Evolutionary conservation across 2,797 vertebrate species (phyloP), one percentile per base, ranked within the genome.

Genomic region (Heterohyrax brucei): DNA sequence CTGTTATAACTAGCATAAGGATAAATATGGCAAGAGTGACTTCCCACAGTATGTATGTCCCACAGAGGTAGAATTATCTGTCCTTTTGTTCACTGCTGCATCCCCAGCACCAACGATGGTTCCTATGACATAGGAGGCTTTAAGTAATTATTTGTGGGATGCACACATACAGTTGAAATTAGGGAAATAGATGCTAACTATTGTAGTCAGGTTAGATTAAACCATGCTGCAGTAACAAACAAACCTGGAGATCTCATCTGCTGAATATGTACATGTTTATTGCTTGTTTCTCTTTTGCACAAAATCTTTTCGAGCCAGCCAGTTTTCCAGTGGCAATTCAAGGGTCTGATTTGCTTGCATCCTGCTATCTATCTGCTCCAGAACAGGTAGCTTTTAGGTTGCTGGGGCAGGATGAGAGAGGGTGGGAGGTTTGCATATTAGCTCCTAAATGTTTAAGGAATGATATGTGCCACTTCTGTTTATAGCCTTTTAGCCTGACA

Each of bases 71-170:
- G 73, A 21, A n/a, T 39, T 33, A 75, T 73, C 62, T 62, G 18
- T 95, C 19, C 28, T 72, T 95, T 91, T 21, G 1, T 83, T 53
- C 2, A n/a, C 22, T 22, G 19, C 1, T 78, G 26, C 78, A n/a
- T 68, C 10, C 3, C n/a, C 19, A 84, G 53, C 68, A 72, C 50
- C 62, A 50, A 76, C 46, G 70, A 77, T 76, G 76, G 21, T 44
- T 9, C 21, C 56, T 39, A 75, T 3, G 21, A 62, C 46, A 9
- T 22, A 50, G 33, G 59, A n/a, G 22, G 2, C 26, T 70, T 53
- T 88, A 10, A 77, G 66, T 73, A 70, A 61, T 39, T 88, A 48
- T 84, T 93, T 70, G 33, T 83, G 75, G 46, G 50, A 61, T 48
- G 26, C 77, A 78, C 56, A 59, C 8, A n/a, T 68, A 33, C 72